A percentile compares a stretch with the other conserved stretches of the same genome.
These are phyloP conservation scores for Ptycholaimellus sp. DNA, from an alignment of 2,888 invertebrate species.

Conservation along the genomic window DNA sequence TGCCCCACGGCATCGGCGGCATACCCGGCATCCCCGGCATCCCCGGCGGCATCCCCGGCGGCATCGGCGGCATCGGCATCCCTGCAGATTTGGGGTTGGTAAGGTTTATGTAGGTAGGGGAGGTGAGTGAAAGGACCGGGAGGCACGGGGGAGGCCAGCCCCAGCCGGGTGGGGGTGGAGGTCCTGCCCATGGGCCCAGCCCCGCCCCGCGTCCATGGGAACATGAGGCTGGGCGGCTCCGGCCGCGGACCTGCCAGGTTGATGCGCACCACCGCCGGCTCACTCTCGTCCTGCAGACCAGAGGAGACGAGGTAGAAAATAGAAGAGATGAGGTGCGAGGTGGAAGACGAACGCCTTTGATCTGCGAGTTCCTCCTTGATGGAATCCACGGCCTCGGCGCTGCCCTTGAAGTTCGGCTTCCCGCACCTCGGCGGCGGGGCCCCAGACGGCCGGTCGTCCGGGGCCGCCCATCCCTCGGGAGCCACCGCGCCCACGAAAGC, in stretches of 20 bases:
- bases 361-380: too few relatives aligned
- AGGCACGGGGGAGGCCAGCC: background rate
- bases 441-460: background rate
- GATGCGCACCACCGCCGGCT: constrained; percentile 9
- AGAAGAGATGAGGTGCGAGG: too few relatives aligned
- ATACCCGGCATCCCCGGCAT: background rate
- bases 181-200: too few relatives aligned
- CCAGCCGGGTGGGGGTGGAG: background rate
- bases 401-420: too few relatives aligned
- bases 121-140: background rate
- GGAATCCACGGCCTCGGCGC: too few relatives aligned
- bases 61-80: background rate
- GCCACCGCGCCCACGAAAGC: background rate
- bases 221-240: background rate
- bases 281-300: too few relatives aligned
- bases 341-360: too few relatives aligned
- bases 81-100: background rate
- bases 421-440: too few relatives aligned
- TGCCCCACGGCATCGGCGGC: background rate
- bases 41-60: background rate
- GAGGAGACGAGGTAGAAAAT: too few relatives aligned
- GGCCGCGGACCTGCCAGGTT: constrained; percentile 7
- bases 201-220: background rate
- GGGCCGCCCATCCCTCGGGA: background rate
- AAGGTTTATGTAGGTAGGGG: background rate